Evolutionary conservation across 92 coral and sea anemone species (phyloP).

Genomic region (Scolanthus callimorphus): DNA sequence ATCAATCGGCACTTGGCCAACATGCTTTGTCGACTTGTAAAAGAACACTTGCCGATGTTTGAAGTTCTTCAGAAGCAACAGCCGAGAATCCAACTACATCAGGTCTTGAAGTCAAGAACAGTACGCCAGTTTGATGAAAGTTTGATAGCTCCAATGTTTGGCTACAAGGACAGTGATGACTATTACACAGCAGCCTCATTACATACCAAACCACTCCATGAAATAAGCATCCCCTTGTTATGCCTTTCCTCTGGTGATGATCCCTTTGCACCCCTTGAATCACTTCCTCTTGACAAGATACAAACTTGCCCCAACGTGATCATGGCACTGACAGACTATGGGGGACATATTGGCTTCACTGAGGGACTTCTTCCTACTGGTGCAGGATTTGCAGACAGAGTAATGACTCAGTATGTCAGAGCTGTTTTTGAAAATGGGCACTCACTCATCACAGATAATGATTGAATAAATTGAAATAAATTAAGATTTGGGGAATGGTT

Average conservation of each 20-base stretch:
- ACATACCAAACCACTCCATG: conserved; percentile 63
- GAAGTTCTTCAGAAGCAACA: conserved; percentile 8
- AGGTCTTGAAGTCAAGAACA: conserved; percentile 52
- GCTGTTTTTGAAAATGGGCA: conserved; percentile 53
- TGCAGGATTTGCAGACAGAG: conserved; percentile 69
- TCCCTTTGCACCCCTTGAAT: conserved; percentile 80
- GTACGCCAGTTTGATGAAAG: conserved; percentile 77
- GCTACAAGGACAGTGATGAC: conserved; percentile 60
- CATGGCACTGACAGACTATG: conserved; percentile 64
- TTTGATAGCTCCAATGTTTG: conserved; percentile 89
- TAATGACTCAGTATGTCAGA: conserved; percentile 55
- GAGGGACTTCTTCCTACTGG: conserved; percentile 83
- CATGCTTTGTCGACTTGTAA: conserved; percentile 43
- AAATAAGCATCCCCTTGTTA: conserved; percentile 67
- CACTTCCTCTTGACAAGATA: conserved; percentile 67
- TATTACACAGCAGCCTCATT: conserved; percentile 84
- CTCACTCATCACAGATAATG: background rate
- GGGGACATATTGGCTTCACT: conserved; percentile 88
- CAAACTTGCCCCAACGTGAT: conserved; percentile 69
- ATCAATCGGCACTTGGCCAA: conserved; percentile 85
- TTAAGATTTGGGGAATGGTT: too few relatives aligned
- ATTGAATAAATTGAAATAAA: too few relatives aligned
- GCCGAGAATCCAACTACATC: conserved; percentile 32
- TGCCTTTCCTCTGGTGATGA: conserved; percentile 87
- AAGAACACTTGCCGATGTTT: conserved; percentile 14